A percentile compares a stretch with the other conserved stretches of the same genome.
Evolutionary conservation across 2,888 invertebrate genomes (phyloP).

Genomic region (Tanypteryx hageni): DNA sequence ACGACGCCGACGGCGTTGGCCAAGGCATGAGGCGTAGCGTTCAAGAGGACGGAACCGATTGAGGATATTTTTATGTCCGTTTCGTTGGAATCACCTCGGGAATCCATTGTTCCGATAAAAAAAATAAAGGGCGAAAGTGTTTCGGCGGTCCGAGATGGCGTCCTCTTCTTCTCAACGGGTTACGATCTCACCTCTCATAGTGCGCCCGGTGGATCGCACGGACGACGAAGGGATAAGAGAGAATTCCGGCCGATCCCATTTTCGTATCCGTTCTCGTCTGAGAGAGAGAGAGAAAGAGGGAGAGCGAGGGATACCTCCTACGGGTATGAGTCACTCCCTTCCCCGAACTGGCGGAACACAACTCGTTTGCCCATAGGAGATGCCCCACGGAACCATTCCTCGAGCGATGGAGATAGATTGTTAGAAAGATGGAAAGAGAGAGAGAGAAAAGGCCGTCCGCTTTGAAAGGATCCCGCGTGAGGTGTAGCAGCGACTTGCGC

Average conservation of each 20-base stretch:
- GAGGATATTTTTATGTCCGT: slow-evolving; percentile 1
- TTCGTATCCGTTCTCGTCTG: background rate
- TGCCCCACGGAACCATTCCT: too few relatives aligned
- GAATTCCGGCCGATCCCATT: background rate
- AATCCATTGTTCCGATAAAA: background rate
- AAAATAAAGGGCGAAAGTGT: background rate
- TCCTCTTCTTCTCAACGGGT: background rate
- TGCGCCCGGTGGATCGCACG: background rate
- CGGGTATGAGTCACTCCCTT: background rate
- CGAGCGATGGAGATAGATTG: background rate
- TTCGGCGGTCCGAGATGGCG: background rate
- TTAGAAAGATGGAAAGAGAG: background rate
- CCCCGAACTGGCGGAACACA: too few relatives aligned
- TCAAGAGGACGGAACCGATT: slow-evolving; percentile 21
- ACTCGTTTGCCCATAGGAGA: too few relatives aligned
- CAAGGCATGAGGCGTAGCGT: slow-evolving; percentile 20
- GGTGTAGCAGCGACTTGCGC: background rate
- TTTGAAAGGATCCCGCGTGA: slow-evolving; percentile 42
- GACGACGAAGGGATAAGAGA: background rate
- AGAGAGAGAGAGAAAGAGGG: background rate
- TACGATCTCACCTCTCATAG: background rate
- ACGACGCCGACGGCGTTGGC: background rate
- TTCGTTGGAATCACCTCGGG: slow-evolving; percentile 23
- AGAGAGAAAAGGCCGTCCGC: slow-evolving; percentile 13
- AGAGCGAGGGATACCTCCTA: background rate